phyloP scores from a whole-genome alignment of 2,113 vertebrate genomes.

The Prietella phreatophila region DNA sequence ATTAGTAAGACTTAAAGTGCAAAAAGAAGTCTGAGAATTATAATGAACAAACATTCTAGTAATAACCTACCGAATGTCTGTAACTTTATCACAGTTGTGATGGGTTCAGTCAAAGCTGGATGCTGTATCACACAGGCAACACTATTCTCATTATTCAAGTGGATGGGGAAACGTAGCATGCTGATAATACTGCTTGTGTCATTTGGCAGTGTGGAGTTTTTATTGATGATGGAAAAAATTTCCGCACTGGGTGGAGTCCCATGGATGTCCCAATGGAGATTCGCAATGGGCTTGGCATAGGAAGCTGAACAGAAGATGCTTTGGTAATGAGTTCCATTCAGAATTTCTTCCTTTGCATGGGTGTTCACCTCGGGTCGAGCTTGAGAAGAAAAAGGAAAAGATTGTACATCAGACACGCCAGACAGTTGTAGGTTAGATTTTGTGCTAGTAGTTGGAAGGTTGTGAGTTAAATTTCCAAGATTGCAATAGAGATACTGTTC shows the following conservation, averaged over 20 bases:
- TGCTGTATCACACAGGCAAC: conserved; percentile 66
- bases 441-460: not conserved
- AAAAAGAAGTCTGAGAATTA: not conserved
- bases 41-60: not conserved
- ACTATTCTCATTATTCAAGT: conserved; percentile 62
- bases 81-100: conserved; percentile 53
- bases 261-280: conserved; percentile 63
- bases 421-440: not conserved
- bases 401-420: not conserved
- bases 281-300: conserved; percentile 58
- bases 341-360: conserved; percentile 48
- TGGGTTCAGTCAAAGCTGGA: conserved; percentile 55
- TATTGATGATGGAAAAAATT: conserved; percentile 49
- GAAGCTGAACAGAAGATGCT: conserved; percentile 63
- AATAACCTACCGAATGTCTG: conserved; percentile 46
- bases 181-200: conserved; percentile 63
- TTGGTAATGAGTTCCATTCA: conserved; percentile 64
- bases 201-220: conserved; percentile 45
- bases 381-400: conserved; percentile 36
- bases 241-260: conserved; percentile 34
- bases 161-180: conserved; percentile 65
- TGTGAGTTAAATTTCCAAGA: not conserved
- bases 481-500: not conserved
- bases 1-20: not conserved
- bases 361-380: conserved; percentile 61